phyloP scores from a whole-genome alignment of 2,797 vertebrate species.

The Thunnus albacares region DNA sequence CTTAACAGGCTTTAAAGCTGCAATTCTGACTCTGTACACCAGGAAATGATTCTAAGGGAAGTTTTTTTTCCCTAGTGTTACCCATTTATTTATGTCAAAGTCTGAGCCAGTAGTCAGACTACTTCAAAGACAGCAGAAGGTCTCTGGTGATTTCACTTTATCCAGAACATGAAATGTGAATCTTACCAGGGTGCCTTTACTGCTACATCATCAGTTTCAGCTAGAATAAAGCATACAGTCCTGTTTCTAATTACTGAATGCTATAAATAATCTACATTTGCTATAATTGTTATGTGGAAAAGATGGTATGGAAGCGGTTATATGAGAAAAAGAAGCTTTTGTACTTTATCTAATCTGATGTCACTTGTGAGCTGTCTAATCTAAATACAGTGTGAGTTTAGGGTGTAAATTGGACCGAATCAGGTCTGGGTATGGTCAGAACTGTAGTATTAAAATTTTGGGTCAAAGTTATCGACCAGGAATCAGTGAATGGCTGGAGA shows the following conservation, averaged over 20 bases:
- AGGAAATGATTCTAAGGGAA: constrained; percentile 43
- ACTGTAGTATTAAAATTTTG: neutral
- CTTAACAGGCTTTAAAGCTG: constrained; percentile 39
- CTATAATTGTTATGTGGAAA: constrained; percentile 13
- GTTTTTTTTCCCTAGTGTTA: constrained; percentile 8
- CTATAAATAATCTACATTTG: constrained; percentile 42
- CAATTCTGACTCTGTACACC: constrained; percentile 26
- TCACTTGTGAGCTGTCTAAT: neutral
- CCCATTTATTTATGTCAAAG: constrained; percentile 62
- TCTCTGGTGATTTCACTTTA: constrained; percentile 55
- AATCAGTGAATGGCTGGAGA: no score
- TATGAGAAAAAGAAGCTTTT: neutral
- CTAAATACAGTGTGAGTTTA: neutral
- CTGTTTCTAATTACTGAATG: constrained; percentile 47
- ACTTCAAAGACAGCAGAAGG: constrained; percentile 65
- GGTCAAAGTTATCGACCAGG: neutral
- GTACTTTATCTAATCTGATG: constrained; percentile 5
- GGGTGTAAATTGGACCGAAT: neutral
- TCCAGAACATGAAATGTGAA: constrained; percentile 46
- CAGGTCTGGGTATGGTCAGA: neutral
- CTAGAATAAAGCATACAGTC: constrained; percentile 18
- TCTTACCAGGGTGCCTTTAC: constrained; percentile 35
- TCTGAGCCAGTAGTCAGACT: constrained; percentile 46
- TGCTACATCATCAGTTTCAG: constrained; percentile 46
- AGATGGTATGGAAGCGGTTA: neutral